phyloP scores from a whole-genome alignment of 2,797 vertebrate species.

The Phoeniculus purpureus region DNA sequence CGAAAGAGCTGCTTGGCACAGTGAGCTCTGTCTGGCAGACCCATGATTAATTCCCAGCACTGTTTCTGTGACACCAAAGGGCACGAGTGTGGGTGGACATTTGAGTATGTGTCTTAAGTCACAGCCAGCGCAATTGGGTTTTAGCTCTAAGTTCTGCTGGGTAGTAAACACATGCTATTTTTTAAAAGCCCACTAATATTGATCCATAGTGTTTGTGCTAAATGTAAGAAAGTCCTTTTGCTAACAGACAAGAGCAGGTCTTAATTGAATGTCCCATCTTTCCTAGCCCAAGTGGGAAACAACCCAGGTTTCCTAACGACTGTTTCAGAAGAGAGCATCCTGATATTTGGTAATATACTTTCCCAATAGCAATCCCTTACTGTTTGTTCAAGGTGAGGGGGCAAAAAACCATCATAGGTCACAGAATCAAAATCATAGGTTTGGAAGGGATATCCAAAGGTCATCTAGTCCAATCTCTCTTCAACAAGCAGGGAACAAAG shows the following conservation, averaged over 20 bases:
- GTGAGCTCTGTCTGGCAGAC: background rate
- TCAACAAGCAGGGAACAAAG: no score
- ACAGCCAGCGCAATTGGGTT: rapidly evolving
- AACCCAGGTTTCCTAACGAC: background rate
- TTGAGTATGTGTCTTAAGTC: background rate
- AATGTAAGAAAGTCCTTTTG: background rate
- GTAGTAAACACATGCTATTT: background rate
- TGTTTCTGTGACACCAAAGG: background rate
- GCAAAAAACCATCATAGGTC: background rate
- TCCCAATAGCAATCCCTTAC: background rate
- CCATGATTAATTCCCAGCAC: background rate
- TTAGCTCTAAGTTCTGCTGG: background rate
- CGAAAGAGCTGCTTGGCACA: background rate
- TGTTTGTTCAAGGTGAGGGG: background rate
- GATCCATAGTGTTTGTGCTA: background rate
- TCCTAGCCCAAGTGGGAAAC: background rate
- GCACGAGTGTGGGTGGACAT: background rate
- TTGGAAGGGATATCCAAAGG: no score
- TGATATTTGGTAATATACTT: background rate
- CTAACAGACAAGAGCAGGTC: background rate
- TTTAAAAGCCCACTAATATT: background rate
- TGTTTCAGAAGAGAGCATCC: background rate
- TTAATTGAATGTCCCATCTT: background rate
- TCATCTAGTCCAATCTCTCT: no score
- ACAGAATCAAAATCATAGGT: no score